A percentile compares a stretch with the other conserved stretches of the same genome.
phyloP scores from a whole-genome alignment of 2,888 invertebrate species.

The Melanostoma mellinum region DNA sequence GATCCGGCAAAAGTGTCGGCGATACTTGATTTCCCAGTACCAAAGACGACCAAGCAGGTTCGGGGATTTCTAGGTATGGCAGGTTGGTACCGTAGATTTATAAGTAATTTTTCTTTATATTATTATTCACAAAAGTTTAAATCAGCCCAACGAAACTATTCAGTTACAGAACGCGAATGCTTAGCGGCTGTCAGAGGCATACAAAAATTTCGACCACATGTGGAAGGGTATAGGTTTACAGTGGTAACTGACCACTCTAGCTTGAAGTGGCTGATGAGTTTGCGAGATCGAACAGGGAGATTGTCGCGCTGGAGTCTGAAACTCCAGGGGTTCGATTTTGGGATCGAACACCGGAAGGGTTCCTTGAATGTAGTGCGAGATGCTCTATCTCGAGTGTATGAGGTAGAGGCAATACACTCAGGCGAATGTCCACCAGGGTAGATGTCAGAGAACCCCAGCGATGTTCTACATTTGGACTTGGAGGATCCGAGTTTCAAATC shows the following conservation, averaged over 20 bases:
- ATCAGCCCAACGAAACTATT: neutral
- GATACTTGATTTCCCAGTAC: neutral
- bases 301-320: slow-evolving; percentile 10
- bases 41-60: neutral
- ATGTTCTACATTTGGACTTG: slow-evolving; percentile 3
- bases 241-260: slow-evolving; percentile 1
- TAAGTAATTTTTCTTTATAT: slow-evolving; percentile 15
- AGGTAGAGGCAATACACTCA: neutral
- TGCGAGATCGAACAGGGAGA: neutral
- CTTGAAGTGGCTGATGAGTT: neutral
- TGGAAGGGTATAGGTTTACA: slow-evolving; percentile 1
- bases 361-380: slow-evolving; percentile 1
- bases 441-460: neutral
- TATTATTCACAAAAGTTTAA: neutral
- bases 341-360: slow-evolving; percentile 11
- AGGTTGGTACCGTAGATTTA: slow-evolving; percentile 12
- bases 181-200: neutral
- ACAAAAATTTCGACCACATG: neutral
- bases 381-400: neutral
- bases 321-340: slow-evolving; percentile 1
- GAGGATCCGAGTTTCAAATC: neutral
- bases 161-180: neutral
- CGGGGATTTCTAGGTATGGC: slow-evolving; percentile 16
- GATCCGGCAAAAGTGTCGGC: slow-evolving; percentile 44
- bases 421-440: too few relatives aligned